Evolutionary conservation across 2,888 invertebrate species (phyloP), one percentile per base, ranked within the genome.

Genomic region (Agriotes lineatus): DNA sequence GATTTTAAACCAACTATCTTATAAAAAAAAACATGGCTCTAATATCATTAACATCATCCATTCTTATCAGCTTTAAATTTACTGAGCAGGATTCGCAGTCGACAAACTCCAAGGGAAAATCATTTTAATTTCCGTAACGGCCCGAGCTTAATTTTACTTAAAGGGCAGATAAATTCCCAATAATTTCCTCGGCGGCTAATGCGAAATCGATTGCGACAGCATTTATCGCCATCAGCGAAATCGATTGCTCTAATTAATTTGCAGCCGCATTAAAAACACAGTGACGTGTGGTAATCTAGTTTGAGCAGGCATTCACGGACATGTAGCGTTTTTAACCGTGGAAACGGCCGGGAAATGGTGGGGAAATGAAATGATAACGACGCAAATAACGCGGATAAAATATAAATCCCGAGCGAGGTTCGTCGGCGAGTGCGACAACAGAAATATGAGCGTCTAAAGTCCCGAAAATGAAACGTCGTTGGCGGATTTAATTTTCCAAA

Each of bases 221-320:
- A 18, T 52, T 52, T 30, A 9, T 6, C 12, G 52, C 33, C 30
- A 12, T 52, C 33, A 16, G 52, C 33, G 22, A 52, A 52, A 52
- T 33, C 33, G 52, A 33, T 14, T 52, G 52, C 52, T 5, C 33
- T 33, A 30, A 52, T 52, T 52, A 52, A 52, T 52, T 33, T 33
- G 52, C 14, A 30, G n/a, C 16, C 16, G 33, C 9, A 52, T 0
- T 52, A 7, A 52, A n/a, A 52, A 52, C 14, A 16, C 6, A 52
- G 16, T 12, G 25, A 25, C 16, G 33, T 52, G 52, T 52, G 30
- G 30, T 14, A 52, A 33, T 52, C 12, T 14, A n/a, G 18, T 48
- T 18, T 6, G 12, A 48, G 7, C 10, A 16, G 14, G 9, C 14
- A 42, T 42, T 3, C 9, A 16, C 16, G 14, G 12, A 42, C 12